A percentile compares a stretch with the other conserved stretches of the same genome.
Conservation (phyloP, 2,113 vertebrate species). For the Dasypus novemcinctus region DNA sequence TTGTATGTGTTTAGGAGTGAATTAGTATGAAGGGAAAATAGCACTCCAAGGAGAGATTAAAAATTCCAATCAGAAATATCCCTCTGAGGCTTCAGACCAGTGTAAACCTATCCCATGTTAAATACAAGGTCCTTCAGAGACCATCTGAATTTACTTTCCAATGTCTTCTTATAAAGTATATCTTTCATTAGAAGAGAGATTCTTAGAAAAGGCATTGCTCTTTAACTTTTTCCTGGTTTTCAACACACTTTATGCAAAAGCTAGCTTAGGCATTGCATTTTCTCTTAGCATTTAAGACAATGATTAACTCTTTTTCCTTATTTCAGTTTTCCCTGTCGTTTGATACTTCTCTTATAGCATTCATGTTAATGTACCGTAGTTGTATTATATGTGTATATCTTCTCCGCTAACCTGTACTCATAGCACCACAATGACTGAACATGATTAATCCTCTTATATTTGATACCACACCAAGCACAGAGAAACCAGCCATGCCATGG, state of each 20-base stretch:
- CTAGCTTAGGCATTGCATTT: not conserved
- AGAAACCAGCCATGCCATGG: not conserved
- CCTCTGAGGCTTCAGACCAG: not conserved
- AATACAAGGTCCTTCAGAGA: not conserved
- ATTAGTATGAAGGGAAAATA: not conserved
- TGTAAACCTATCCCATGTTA: not conserved
- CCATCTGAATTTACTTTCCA: not conserved
- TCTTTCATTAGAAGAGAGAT: not conserved
- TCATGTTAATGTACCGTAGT: not conserved
- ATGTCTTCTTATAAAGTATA: not conserved
- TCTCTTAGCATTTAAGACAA: not conserved
- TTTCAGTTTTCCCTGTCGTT: not conserved
- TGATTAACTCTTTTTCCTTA: not conserved
- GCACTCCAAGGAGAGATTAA: not conserved
- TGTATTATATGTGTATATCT: not conserved
- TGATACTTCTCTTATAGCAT: not conserved
- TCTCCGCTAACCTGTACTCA: not conserved
- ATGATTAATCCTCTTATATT: not conserved
- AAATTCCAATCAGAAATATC: not conserved
- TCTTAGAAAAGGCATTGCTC: not conserved
- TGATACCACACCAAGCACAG: not conserved
- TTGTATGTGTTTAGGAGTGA: not conserved
- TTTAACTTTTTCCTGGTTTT: not conserved
- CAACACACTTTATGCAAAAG: not conserved
- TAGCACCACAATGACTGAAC: not conserved